Conservation (phyloP, 2,888 invertebrate species). For the Eurytoma adleriae region DNA sequence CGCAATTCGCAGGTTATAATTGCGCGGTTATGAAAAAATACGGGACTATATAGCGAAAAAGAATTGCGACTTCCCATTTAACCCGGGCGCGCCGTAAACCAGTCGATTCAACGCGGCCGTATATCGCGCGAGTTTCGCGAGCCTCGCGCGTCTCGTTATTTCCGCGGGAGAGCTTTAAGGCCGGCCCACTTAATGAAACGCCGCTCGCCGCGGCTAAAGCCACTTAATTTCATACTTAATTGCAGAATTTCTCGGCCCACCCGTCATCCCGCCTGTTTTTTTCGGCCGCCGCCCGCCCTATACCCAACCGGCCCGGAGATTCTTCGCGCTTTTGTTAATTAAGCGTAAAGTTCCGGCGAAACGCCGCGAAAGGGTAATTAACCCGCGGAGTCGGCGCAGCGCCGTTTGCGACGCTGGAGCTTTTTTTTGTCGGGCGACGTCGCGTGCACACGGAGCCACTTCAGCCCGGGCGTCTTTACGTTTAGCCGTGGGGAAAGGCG, state of each 20-base stretch:
- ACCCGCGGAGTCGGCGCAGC: conserved; percentile 49
- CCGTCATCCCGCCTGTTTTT: conserved; percentile 8
- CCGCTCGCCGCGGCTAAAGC: not conserved
- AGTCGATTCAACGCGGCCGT: conserved; percentile 26
- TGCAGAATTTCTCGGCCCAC: conserved; percentile 27
- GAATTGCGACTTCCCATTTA: not conserved
- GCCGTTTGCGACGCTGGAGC: not conserved
- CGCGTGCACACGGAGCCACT: not conserved
- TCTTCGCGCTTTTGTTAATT: conserved; percentile 62
- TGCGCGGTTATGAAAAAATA: not conserved
- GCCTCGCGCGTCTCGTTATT: not conserved
- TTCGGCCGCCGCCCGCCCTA: not conserved
- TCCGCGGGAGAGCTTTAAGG: not conserved
- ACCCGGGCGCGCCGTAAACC: conserved; percentile 23
- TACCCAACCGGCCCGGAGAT: not conserved
- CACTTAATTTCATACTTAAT: conserved; percentile 47
- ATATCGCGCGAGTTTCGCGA: not conserved
- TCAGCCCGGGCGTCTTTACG: conserved; percentile 13
- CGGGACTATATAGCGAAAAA: not conserved
- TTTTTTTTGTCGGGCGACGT: conserved; percentile 50
- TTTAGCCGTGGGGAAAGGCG: conserved; percentile 7
- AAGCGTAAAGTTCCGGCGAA: conserved; percentile 63
- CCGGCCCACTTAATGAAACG: conserved; percentile 33
- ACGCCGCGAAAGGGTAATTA: conserved; percentile 61
- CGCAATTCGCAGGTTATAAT: too few relatives aligned